Evolutionary conservation across 2,888 invertebrate species (phyloP).

Genomic region (Diaphora mendica): DNA sequence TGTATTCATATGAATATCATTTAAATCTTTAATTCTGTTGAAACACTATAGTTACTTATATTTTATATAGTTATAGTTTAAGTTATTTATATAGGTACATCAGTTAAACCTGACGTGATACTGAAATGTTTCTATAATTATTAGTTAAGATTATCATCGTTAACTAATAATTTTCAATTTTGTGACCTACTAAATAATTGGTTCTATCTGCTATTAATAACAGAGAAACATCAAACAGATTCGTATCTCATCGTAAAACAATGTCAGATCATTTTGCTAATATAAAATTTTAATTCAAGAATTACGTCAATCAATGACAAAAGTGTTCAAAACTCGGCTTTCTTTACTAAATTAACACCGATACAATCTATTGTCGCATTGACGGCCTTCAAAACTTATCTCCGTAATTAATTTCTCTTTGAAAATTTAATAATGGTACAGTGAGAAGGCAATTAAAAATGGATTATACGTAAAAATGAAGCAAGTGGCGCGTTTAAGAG

Average conservation of each 20-base stretch:
- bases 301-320: conserved; percentile 70
- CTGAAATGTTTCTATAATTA: conserved; percentile 27
- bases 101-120: conserved; percentile 26
- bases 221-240: conserved; percentile 46
- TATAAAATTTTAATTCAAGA: conserved; percentile 57
- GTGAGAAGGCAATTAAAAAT: conserved; percentile 81
- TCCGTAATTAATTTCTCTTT: conserved; percentile 79
- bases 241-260: conserved; percentile 50
- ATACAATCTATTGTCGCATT: conserved; percentile 81
- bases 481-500: conserved; percentile 79
- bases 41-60: not conserved
- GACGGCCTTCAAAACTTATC: conserved; percentile 75
- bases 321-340: conserved; percentile 67
- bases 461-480: conserved; percentile 84
- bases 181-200: conserved; percentile 26
- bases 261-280: conserved; percentile 55
- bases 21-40: conserved; percentile 33
- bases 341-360: conserved; percentile 79
- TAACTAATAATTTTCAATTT: conserved; percentile 29
- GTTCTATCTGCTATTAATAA: conserved; percentile 34
- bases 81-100: conserved; percentile 24
- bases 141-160: conserved; percentile 8
- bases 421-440: conserved; percentile 77
- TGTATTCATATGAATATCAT: conserved; percentile 36
- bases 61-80: not conserved